These are phyloP conservation scores for Oppia nitens DNA, from an alignment of 1,140 invertebrate genomes.

Conservation along the genomic window DNA sequence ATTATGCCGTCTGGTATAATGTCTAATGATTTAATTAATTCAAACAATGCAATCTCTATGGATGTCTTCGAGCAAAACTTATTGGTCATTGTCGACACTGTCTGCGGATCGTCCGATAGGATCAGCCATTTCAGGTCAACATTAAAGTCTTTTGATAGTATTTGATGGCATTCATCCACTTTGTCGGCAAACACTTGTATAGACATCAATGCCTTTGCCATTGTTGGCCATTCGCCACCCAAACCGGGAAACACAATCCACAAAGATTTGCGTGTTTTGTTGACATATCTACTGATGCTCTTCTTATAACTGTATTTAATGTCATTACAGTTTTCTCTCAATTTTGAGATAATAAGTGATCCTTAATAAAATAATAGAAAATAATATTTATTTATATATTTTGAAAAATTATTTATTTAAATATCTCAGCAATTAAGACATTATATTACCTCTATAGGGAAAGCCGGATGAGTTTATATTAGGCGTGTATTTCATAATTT, in stretches of 20 bases:
- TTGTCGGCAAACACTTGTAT: conserved; percentile 87
- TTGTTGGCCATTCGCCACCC: conserved; percentile 90
- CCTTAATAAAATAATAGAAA: background rate
- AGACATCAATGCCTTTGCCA: conserved; percentile 65
- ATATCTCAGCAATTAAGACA: too few species aligned
- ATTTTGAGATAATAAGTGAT: background rate
- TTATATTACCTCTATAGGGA: conserved; percentile 8
- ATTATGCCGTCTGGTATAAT: conserved; percentile 37
- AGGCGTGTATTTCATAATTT: conserved; percentile 6
- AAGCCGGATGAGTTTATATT: conserved; percentile 4
- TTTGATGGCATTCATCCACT: conserved; percentile 52
- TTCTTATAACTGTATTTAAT: background rate
- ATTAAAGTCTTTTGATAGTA: conserved; percentile 53
- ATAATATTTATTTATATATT: background rate
- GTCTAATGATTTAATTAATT: conserved; percentile 29
- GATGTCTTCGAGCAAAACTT: conserved; percentile 81
- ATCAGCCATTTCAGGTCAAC: conserved; percentile 50
- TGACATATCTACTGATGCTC: background rate
- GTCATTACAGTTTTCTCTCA: background rate
- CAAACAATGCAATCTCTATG: conserved; percentile 38
- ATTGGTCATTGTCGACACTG: conserved; percentile 52
- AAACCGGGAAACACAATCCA: conserved; percentile 84
- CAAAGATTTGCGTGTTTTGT: conserved; percentile 62
- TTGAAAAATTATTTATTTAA: too few species aligned
- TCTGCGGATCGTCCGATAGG: conserved; percentile 63